Evolutionary conservation across 2,888 invertebrate genomes (phyloP), one percentile per base, ranked within the genome.

Genomic region (Eupithecia dodoneata): DNA sequence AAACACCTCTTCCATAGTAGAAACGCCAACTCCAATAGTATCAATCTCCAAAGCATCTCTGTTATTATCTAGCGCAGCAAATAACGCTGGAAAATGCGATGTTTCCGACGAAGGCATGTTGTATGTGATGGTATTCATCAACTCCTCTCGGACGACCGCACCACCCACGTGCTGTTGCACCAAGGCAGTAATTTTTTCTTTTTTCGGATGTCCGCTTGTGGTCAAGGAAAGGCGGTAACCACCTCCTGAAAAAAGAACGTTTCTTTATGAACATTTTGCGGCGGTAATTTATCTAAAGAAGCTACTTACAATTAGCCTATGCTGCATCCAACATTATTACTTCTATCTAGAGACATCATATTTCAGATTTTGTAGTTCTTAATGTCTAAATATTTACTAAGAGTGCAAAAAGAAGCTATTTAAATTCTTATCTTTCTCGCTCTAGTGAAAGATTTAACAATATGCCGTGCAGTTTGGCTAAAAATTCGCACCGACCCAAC

Each of bases 1-100:
- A 90, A 98, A 99, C 3, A 99, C 99, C 91, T 99, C 99, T 90
- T 99, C 99, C 86, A 99, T 95, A 0, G 99, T 98, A 0, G 99
- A 98, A 30, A 98, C 96, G 0, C 98, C 97, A 0, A 99, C 96
- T 0, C 98, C 98, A 76, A 98, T 97, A 12, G 97, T 97, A 71
- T 96, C 95, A 69, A 99, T 96, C 0, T 96, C 96, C 18, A 98
- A 92, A 5, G 93, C 87, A 91, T 87, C 82, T 96, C 96, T 15
- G 93, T 63, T 63, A 4, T 18, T 63, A 30, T 63, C 63, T 10
- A 63, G 30, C 30, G 63, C 30, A 12, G 30, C 2, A 63, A 63
- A 63, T 30, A 63, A 7, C 1, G 18, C 63, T 2, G 63, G 63
- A 30, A 63, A 63, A 18, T 63, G 30, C 18, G 63, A 4, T 63